Conservation (phyloP, 2,113 vertebrate species). For the Theropithecus gelada region DNA sequence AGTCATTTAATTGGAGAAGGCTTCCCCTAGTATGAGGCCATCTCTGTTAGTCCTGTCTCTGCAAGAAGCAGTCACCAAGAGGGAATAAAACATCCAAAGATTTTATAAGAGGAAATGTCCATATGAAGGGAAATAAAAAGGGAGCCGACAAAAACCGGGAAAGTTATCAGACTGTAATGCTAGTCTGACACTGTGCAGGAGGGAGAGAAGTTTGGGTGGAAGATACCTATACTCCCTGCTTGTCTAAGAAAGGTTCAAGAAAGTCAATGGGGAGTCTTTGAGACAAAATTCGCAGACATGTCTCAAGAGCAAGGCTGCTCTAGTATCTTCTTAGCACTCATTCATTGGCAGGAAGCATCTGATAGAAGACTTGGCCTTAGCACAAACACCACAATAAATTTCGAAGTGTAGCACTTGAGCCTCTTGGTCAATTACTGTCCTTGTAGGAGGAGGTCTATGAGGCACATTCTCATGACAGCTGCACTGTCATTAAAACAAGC, state of each 20-base stretch:
- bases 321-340: background rate
- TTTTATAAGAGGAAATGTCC: background rate
- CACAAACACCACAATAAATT: background rate
- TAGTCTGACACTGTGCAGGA: background rate
- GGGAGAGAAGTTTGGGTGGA: background rate
- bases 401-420: background rate
- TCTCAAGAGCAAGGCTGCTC: background rate
- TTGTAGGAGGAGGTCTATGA: background rate
- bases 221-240: background rate
- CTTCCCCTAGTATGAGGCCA: background rate
- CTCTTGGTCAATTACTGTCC: accelerated
- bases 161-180: background rate
- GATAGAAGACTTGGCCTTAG: background rate
- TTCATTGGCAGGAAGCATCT: background rate
- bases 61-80: background rate
- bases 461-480: background rate
- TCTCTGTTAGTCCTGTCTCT: background rate
- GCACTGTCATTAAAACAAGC: background rate
- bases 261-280: background rate
- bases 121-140: background rate
- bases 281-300: background rate
- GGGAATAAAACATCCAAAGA: background rate
- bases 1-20: background rate
- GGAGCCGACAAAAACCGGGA: background rate
- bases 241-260: background rate